A percentile compares a stretch with the other conserved stretches of the same genome.
Conservation (phyloP, 2,888 invertebrate species). For the Melieria picta region DNA sequence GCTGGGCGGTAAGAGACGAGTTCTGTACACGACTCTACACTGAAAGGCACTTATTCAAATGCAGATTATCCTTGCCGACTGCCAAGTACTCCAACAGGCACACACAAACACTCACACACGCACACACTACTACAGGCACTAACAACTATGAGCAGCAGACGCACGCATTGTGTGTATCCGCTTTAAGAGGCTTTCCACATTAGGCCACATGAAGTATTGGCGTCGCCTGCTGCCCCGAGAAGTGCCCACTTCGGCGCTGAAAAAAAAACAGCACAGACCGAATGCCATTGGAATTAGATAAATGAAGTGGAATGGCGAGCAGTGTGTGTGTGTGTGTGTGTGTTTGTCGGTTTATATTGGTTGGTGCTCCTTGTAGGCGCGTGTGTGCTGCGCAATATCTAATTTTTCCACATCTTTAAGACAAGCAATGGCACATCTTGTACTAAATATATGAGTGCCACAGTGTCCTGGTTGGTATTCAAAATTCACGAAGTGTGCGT, state of each 20-base stretch:
- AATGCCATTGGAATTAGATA: constrained; percentile 25
- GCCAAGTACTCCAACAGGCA: not conserved
- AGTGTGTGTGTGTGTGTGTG: not conserved
- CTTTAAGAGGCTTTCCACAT: constrained; percentile 27
- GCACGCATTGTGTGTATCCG: constrained; percentile 17
- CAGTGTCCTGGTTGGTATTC: too few species aligned
- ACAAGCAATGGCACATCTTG: too few species aligned
- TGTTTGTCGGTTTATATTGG: not conserved
- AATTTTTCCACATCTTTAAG: too few species aligned
- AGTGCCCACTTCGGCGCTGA: not conserved
- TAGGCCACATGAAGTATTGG: not conserved
- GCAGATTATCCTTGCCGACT: constrained; percentile 41
- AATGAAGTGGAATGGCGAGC: not conserved
- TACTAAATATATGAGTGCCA: too few species aligned
- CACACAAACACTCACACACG: constrained; percentile 1
- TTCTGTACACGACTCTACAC: constrained; percentile 26
- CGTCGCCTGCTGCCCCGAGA: not conserved
- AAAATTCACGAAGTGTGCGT: not conserved
- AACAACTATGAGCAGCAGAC: not conserved
- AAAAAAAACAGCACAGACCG: not conserved
- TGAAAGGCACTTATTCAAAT: constrained; percentile 47
- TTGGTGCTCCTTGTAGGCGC: not conserved
- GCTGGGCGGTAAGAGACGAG: too few species aligned
- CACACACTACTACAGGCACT: not conserved
- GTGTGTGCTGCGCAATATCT: not conserved